phyloP scores from a whole-genome alignment of 1,140 invertebrate species.

The Hylyphantes graminicola region DNA sequence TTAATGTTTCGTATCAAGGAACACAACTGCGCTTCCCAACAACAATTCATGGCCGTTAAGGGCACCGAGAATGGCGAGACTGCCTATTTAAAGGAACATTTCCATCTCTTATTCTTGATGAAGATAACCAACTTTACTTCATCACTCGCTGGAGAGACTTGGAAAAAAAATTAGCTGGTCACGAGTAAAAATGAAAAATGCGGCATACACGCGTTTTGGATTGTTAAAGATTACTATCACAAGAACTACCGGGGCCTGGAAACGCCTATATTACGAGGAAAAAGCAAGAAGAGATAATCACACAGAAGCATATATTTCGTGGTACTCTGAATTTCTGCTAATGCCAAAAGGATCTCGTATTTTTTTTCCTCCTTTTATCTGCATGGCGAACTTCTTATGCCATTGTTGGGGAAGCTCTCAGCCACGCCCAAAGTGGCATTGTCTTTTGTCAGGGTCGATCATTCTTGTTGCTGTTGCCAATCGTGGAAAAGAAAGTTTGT shows the following conservation, averaged over 20 bases:
- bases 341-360: background rate
- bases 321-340: conserved; percentile 16
- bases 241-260: conserved; percentile 33
- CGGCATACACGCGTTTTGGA: conserved; percentile 32
- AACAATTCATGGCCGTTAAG: too few relatives aligned
- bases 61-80: background rate
- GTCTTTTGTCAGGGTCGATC: conserved; percentile 37
- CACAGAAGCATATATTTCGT: conserved; percentile 18
- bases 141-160: background rate
- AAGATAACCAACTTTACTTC: conserved; percentile 21
- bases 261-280: conserved; percentile 29
- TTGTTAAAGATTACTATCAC: conserved; percentile 26
- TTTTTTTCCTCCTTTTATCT: background rate
- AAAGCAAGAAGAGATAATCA: conserved; percentile 9
- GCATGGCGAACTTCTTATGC: conserved; percentile 15
- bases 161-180: conserved; percentile 35
- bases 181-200: conserved; percentile 29
- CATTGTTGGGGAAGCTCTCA: conserved; percentile 18
- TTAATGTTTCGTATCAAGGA: too few relatives aligned
- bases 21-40: too few relatives aligned
- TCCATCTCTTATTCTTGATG: conserved; percentile 22
- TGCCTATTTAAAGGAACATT: conserved; percentile 19
- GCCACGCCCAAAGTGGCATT: conserved; percentile 13
- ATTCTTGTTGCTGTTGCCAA: background rate
- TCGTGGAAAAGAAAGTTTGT: too few relatives aligned